These are phyloP conservation scores for Podarcis lilfordi DNA, from an alignment of 2,797 vertebrate species.

Conservation along the genomic window DNA sequence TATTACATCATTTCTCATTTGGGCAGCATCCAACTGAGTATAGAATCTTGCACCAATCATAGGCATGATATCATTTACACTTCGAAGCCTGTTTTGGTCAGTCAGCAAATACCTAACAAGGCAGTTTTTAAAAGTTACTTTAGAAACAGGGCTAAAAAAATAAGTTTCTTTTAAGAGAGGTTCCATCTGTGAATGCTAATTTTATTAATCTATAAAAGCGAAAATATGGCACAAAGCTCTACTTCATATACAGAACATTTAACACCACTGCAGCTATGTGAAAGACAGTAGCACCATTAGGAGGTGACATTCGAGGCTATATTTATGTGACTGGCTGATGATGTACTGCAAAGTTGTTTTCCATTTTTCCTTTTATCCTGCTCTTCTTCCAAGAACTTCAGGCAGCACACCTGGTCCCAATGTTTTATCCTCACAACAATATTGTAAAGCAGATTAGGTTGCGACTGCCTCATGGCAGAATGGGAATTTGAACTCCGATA, in stretches of 20 bases:
- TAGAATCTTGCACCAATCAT: conserved; percentile 99
- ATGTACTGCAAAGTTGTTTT: background rate
- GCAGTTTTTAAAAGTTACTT: conserved; percentile 29
- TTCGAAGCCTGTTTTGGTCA: conserved; percentile 96
- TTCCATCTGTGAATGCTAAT: background rate
- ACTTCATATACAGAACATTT: background rate
- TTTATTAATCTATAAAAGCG: background rate
- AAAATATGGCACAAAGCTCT: background rate
- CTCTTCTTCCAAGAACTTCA: background rate
- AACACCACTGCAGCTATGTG: background rate
- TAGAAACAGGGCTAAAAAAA: conserved; percentile 33
- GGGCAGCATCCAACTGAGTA: conserved; percentile 96
- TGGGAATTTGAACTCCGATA: background rate
- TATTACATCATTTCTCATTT: conserved; percentile 99
- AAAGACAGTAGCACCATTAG: background rate
- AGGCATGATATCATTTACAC: conserved; percentile 99
- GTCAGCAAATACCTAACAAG: conserved; percentile 93
- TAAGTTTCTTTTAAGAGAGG: background rate
- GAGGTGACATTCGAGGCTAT: background rate
- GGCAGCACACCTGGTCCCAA: no score
- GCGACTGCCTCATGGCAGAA: background rate
- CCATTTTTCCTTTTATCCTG: background rate
- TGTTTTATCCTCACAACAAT: background rate
- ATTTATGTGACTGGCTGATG: background rate
- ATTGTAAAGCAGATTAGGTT: background rate